Evolutionary conservation across 2,113 vertebrate species (phyloP), one percentile per base, ranked within the genome.

Genomic region (Cebidichthys violaceus): DNA sequence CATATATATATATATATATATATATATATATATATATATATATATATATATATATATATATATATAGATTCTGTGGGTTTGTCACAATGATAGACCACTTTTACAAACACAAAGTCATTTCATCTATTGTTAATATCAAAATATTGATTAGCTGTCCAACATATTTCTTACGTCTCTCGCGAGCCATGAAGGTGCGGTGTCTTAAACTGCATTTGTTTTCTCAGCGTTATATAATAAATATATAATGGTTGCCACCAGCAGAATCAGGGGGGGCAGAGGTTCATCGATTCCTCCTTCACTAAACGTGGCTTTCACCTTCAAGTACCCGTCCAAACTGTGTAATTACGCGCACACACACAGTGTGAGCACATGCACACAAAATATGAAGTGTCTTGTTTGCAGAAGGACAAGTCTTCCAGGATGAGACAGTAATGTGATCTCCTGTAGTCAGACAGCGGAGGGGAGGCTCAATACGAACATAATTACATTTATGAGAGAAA

Each of bases 401-500:
- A 76, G 55, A n/a, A 65, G 75, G 70, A 65, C 65, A 65, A 75
- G 75, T 77, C 29, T 43, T 89, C 50, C 69, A 52, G 43, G 85
- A 75, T 52, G 81, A 82, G 70, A 29, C 64, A 11, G 90, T 90
- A 87, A 94, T 87, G 80, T 35, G 78, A 92, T 93, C 86, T 83
- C 50, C 70, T 86, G 52, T 55, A 84, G 79, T 84, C 66, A 35
- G 69, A 88, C 81, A 70, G 84, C 4, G 1, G 66, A 75, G 75
- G 24, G 60, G 17, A 61, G 75, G 57, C 76, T 85, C 83, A 77
- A 59, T 90, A 84, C 86, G 47, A 83, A 86, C 82, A 82, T 92
- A 93, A 95, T 93, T 77, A 64, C 70, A 89, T 95, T 92, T 89
- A 77, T 90, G 86, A 88, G 75, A 66, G 85, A 90, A 88, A 87